Evolutionary conservation across 2,113 vertebrate genomes (phyloP).

Genomic region (Aegypius monachus): DNA sequence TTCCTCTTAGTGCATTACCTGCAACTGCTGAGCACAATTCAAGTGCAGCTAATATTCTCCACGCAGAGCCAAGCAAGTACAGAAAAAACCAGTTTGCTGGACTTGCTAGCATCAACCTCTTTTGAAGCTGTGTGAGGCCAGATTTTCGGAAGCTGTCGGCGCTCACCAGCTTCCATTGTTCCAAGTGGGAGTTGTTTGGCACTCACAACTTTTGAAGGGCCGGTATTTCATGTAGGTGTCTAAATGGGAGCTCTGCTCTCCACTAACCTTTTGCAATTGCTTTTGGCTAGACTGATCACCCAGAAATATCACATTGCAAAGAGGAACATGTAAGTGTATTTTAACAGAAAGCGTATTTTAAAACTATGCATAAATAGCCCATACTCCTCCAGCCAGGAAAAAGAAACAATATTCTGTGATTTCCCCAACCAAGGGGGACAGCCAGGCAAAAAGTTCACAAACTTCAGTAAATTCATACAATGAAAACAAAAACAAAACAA

Average conservation of each 20-base stretch:
- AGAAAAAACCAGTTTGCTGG: background rate
- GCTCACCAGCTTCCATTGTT: slow-evolving; percentile 10
- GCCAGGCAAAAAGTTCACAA: slow-evolving; percentile 42
- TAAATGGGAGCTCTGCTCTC: slow-evolving; percentile 41
- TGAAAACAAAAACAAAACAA: slow-evolving; percentile 34
- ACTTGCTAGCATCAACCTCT: background rate
- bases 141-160: background rate
- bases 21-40: background rate
- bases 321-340: background rate
- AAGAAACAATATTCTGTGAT: slow-evolving; percentile 35
- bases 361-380: slow-evolving; percentile 15
- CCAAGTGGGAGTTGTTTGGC: slow-evolving; percentile 16
- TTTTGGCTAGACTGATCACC: slow-evolving; percentile 25
- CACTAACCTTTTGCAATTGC: background rate
- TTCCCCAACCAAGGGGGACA: background rate
- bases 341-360: slow-evolving; percentile 24
- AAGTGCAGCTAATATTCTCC: background rate
- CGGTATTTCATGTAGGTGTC: slow-evolving; percentile 23
- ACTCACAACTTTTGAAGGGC: background rate
- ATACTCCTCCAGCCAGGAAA: background rate
- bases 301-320: slow-evolving; percentile 27
- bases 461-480: slow-evolving; percentile 32
- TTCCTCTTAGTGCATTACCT: background rate
- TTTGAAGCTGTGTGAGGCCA: background rate
- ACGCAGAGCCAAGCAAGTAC: background rate